Conservation (phyloP, 2,797 vertebrate genomes). For the Holocentrus rufus region DNA sequence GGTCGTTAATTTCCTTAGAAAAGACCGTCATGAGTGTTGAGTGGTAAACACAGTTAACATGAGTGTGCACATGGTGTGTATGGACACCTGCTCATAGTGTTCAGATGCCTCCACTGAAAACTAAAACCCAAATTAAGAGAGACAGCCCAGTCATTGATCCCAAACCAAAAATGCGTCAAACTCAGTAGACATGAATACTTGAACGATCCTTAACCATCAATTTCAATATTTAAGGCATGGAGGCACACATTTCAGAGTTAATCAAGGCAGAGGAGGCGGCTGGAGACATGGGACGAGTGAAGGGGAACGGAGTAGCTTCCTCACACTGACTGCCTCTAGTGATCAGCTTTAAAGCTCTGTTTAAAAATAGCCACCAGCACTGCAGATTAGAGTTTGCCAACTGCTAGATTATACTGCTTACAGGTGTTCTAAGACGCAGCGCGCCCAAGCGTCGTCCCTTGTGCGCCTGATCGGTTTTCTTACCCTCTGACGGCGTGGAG, state of each 20-base stretch:
- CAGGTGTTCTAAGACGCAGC: constrained; percentile 44
- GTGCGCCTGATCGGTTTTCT: constrained; percentile 62
- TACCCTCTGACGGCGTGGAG: constrained; percentile 97
- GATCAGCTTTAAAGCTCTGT: constrained; percentile 59
- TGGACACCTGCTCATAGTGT: too few relatives aligned
- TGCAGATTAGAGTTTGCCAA: constrained; percentile 49
- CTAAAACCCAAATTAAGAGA: too few relatives aligned
- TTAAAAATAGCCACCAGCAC: constrained; percentile 69
- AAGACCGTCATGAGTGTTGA: too few relatives aligned
- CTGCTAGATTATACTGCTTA: constrained; percentile 51
- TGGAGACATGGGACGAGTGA: neutral
- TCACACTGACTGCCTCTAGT: constrained; percentile 27
- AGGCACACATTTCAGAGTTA: neutral
- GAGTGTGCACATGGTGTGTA: too few relatives aligned
- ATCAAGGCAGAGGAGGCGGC: neutral
- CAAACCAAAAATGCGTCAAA: neutral
- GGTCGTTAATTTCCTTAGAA: too few relatives aligned
- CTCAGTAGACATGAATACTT: neutral
- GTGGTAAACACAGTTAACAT: too few relatives aligned
- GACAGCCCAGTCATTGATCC: neutral
- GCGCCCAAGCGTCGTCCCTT: constrained; percentile 10
- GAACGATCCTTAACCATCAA: neutral
- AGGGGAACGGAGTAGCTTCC: constrained; percentile 13
- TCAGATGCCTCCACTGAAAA: too few relatives aligned
- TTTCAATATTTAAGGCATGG: neutral